These are phyloP conservation scores for Oreamnos americanus DNA, from an alignment of 2,113 vertebrate genomes.

Conservation along the genomic window DNA sequence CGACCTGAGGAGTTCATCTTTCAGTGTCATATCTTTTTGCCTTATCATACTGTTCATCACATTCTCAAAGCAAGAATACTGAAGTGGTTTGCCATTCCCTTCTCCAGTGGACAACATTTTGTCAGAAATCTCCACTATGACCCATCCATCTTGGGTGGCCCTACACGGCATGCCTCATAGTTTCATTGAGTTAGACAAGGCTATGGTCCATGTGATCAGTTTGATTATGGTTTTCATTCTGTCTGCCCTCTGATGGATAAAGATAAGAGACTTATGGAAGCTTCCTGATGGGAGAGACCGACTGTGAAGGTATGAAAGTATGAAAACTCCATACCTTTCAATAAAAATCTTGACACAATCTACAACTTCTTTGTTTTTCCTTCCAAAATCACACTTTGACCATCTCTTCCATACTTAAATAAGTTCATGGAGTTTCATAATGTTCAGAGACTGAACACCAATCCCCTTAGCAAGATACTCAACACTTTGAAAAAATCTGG, in stretches of 20 bases:
- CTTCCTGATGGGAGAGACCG: not conserved
- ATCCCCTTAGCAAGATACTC: not conserved
- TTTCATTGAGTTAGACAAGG: not conserved
- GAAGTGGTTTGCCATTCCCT: not conserved
- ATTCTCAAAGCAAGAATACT: not conserved
- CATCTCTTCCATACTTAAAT: not conserved
- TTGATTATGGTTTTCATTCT: not conserved
- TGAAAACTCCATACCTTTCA: not conserved
- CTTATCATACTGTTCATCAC: not conserved
- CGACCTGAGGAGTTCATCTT: not conserved
- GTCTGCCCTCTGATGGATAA: not conserved
- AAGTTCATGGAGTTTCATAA: not conserved
- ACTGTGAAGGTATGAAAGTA: not conserved
- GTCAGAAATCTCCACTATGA: not conserved
- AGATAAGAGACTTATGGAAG: not conserved
- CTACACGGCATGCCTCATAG: not conserved
- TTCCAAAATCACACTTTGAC: not conserved
- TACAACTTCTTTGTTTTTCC: not conserved
- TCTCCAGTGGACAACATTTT: not conserved
- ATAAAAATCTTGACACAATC: constrained; percentile 2
- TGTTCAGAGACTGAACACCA: not conserved
- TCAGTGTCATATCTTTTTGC: not conserved
- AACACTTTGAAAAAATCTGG: not conserved
- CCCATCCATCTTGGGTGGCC: not conserved
- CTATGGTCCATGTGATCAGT: not conserved